Percentiles rank a stretch among this genome's conserved stretches.
These are phyloP conservation scores for Amblyraja radiata DNA, from an alignment of 2,797 vertebrate genomes.

Conservation along the genomic window DNA sequence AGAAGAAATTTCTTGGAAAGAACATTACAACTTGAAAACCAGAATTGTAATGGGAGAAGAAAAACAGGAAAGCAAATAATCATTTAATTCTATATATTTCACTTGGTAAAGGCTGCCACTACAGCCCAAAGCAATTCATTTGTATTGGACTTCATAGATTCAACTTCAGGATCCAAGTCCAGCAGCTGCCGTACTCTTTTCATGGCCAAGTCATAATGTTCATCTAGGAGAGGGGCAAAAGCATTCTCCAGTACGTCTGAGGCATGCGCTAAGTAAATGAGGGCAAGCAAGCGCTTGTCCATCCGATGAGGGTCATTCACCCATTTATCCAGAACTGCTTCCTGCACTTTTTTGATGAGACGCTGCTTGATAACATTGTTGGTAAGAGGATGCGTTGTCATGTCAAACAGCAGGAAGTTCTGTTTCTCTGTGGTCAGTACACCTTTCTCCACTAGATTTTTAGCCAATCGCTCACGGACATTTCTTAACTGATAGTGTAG, in stretches of 20 bases:
- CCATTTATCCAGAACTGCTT: constrained; percentile 89
- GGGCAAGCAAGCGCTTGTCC: constrained; percentile 88
- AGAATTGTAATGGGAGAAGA: not conserved
- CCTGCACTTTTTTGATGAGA: constrained; percentile 91
- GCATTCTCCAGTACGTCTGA: constrained; percentile 93
- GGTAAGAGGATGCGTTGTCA: constrained; percentile 92
- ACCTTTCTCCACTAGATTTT: constrained; percentile 92
- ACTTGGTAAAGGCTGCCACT: constrained; percentile 91
- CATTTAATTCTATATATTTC: constrained; percentile 45
- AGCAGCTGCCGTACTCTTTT: constrained; percentile 86
- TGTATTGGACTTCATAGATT: constrained; percentile 78
- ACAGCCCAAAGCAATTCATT: constrained; percentile 91
- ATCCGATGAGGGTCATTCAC: constrained; percentile 90
- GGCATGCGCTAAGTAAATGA: constrained; percentile 88
- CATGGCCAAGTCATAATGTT: constrained; percentile 92
- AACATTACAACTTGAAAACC: not conserved
- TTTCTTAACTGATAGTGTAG: constrained; percentile 93
- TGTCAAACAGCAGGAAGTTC: constrained; percentile 94
- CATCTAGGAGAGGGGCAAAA: constrained; percentile 84
- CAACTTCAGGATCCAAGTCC: constrained; percentile 86
- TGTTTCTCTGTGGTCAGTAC: constrained; percentile 94
- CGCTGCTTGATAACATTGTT: constrained; percentile 93
- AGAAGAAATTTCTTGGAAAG: not conserved
- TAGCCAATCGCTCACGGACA: constrained; percentile 84
- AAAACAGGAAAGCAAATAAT: not conserved